Percentiles rank a stretch among this genome's conserved stretches.
Evolutionary conservation across 2,888 invertebrate genomes (phyloP).

Genomic region (Meiosimyza platycephala): DNA sequence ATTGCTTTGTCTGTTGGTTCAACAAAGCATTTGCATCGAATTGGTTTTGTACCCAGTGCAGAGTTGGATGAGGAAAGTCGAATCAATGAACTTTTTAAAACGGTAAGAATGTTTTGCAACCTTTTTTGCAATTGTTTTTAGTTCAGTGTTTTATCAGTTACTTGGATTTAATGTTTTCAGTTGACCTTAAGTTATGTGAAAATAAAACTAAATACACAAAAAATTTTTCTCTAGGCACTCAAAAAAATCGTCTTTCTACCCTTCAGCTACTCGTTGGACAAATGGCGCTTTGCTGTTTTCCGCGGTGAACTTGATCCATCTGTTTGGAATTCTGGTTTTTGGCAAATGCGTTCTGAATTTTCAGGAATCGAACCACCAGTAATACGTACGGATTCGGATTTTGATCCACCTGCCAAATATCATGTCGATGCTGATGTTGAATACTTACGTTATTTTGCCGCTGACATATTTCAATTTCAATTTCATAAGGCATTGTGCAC

Average conservation of each 20-base stretch:
- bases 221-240: constrained; percentile 59
- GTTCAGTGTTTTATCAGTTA: too few relatives aligned
- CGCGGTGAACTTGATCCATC: constrained; percentile 71
- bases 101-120: constrained; percentile 40
- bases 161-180: neutral
- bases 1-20: constrained; percentile 77
- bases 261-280: constrained; percentile 76
- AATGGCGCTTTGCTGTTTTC: constrained; percentile 78
- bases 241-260: constrained; percentile 78
- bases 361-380: constrained; percentile 77
- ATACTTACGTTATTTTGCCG: constrained; percentile 78
- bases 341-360: constrained; percentile 72
- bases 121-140: too few relatives aligned
- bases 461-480: constrained; percentile 83
- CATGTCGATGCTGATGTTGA: constrained; percentile 79
- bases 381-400: constrained; percentile 74
- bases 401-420: constrained; percentile 82
- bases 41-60: constrained; percentile 72
- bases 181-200: neutral
- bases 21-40: constrained; percentile 77
- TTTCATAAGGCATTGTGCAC: constrained; percentile 79
- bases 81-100: constrained; percentile 74
- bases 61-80: constrained; percentile 74
- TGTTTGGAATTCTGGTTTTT: constrained; percentile 76
- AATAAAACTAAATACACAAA: neutral